Conservation (phyloP, 2,797 vertebrate species). For the Micrastur ruficollis region DNA sequence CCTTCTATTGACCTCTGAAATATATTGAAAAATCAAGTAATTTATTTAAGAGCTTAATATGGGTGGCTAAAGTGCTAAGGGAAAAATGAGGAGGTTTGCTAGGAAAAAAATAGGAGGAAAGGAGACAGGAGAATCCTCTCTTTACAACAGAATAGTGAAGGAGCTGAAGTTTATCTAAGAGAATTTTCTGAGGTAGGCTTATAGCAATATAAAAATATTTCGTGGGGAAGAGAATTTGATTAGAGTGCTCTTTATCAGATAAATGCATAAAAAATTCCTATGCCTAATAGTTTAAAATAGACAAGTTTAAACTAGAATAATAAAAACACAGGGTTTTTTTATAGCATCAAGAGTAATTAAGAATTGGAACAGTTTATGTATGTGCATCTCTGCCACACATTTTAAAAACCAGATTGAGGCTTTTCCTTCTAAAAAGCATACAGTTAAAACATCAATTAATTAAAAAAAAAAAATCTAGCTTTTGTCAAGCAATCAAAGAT, state of each 20-base stretch:
- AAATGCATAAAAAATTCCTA: background rate
- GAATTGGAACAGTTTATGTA: background rate
- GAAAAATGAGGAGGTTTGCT: background rate
- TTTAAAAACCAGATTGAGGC: constrained; percentile 16
- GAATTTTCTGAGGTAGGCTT: background rate
- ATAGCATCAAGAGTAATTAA: background rate
- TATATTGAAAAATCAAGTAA: background rate
- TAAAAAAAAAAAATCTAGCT: background rate
- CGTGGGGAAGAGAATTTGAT: background rate
- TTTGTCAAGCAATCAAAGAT: background rate
- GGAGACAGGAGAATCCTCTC: background rate
- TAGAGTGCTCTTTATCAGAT: background rate
- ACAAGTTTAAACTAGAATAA: background rate
- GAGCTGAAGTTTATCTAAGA: background rate
- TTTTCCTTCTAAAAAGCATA: background rate
- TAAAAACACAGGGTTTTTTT: background rate
- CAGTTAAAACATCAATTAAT: constrained; percentile 1
- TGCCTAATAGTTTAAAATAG: background rate
- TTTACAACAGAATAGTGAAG: background rate
- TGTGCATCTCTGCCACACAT: background rate
- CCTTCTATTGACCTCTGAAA: background rate
- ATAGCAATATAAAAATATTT: background rate
- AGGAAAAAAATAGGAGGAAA: background rate
- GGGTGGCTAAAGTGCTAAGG: background rate
- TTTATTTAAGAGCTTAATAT: background rate